A percentile compares a stretch with the other conserved stretches of the same genome.
These are phyloP conservation scores for Capreolus pygargus DNA, from an alignment of 2,113 vertebrate genomes.

Conservation along the genomic window DNA sequence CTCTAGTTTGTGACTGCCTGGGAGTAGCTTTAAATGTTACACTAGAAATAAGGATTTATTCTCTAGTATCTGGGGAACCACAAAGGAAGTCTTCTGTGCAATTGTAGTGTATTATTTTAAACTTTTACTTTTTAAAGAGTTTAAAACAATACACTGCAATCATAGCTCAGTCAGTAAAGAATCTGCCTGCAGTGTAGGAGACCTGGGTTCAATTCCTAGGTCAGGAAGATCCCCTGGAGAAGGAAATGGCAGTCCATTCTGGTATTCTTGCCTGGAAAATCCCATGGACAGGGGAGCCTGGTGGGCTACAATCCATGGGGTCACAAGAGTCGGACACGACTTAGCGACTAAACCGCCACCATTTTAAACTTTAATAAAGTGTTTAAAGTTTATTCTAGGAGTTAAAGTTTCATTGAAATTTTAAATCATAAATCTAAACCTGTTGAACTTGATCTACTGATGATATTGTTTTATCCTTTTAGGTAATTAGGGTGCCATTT, in stretches of 20 bases:
- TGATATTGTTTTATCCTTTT: not conserved
- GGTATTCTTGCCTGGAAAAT: too few relatives aligned
- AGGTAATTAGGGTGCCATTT: not conserved
- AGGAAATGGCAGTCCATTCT: too few relatives aligned
- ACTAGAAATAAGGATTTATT: not conserved
- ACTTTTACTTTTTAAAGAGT: not conserved
- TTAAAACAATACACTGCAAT: too few relatives aligned
- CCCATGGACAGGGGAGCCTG: not conserved
- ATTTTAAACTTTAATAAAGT: not conserved
- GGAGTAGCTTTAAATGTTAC: not conserved
- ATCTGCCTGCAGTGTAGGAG: too few relatives aligned
- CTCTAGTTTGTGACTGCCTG: not conserved
- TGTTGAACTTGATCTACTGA: not conserved
- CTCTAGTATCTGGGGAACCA: not conserved
- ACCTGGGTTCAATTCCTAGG: too few relatives aligned
- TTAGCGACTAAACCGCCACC: not conserved
- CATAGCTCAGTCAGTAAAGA: too few relatives aligned
- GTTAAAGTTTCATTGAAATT: not conserved
- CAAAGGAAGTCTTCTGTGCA: not conserved
- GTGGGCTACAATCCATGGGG: not conserved
- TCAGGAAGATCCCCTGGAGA: too few relatives aligned
- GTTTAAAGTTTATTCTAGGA: constrained; percentile 5
- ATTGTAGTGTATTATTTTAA: not conserved
- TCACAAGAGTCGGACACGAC: not conserved
- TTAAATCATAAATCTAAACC: not conserved